Base-by-base conservation (phyloP, 2,888 invertebrate species). In the Nebria salina region DNA sequence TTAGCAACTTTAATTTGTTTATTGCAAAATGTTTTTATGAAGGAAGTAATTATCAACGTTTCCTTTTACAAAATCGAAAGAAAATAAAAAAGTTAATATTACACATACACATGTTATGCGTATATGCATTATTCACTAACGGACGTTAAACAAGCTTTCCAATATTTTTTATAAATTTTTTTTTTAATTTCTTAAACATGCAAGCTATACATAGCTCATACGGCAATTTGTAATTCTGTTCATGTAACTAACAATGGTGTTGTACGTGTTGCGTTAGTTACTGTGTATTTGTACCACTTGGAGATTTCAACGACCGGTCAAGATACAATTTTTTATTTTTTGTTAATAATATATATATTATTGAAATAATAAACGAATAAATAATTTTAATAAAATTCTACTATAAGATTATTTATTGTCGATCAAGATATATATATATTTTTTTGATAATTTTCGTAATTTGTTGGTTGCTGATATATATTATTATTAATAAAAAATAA, bases 131-230 rank as follows among this genome's bases (percentile, higher is more conserved):
- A 54, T 54, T 11, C 54, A 54, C 54, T 54, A 54, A 73, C 41
- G 73, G 73, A 73, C 70, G 26, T 70, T 26, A 70, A 70, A n/a
- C 43, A 42, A 73, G 73, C 73, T 73, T 73, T 73, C 73, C 73
- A 73, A 73, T 73, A 73, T 73, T 73, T 73, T 73, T 73, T 73
- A 73, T 15, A 15, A 41, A 13, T 43, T 41, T 73, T 73, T 73
- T 41, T 41, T 41, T 73, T 13, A 5, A 41, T 73, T 73, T 73
- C 73, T 25, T 42, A 73, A 73, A 73, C 73, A 15, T n/a, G 41
- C 26, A 70, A 25, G 54, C 8, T 7, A 54, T 8, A 5, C 8
- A n/a, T n/a, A n/a, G 54, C 54, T 54, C 54, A 34, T 34, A 34
- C 13, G 54, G 54, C 13, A 54, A 54, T 54, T 54, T 54, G 13